phyloP scores from a whole-genome alignment of 1,140 invertebrate species.

The Leptopilina clavipes region DNA sequence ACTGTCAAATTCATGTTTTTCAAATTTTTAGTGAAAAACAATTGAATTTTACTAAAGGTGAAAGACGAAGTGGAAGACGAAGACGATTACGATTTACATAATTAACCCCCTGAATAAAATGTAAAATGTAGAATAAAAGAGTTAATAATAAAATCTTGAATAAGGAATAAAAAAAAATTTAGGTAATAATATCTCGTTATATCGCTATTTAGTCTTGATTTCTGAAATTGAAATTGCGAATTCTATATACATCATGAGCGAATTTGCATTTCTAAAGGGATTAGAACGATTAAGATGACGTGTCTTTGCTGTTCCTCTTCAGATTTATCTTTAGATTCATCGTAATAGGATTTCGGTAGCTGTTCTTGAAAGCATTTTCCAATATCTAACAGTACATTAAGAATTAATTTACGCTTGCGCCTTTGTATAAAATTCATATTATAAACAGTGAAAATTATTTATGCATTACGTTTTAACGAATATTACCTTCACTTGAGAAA shows the following conservation, averaged over 20 bases:
- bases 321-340: constrained; percentile 12
- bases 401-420: not conserved
- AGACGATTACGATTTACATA: too few relatives aligned
- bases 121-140: too few relatives aligned
- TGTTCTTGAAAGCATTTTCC: constrained; percentile 12
- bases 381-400: constrained; percentile 5
- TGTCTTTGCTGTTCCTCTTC: not conserved
- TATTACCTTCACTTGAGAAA: too few relatives aligned
- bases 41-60: too few relatives aligned
- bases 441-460: too few relatives aligned
- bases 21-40: too few relatives aligned
- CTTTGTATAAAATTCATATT: not conserved
- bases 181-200: not conserved
- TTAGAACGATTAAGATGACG: constrained; percentile 15
- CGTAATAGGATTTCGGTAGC: not conserved
- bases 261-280: constrained; percentile 16
- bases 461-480: too few relatives aligned
- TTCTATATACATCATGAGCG: not conserved
- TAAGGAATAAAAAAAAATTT: not conserved
- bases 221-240: constrained; percentile 1
- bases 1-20: too few relatives aligned
- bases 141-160: too few relatives aligned
- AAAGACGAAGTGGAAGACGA: too few relatives aligned
- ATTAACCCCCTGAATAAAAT: too few relatives aligned
- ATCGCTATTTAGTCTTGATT: not conserved